Percentiles rank a stretch among this genome's conserved stretches.
Conservation (phyloP, 2,888 invertebrate species). For the Platycheirus albimanus region DNA sequence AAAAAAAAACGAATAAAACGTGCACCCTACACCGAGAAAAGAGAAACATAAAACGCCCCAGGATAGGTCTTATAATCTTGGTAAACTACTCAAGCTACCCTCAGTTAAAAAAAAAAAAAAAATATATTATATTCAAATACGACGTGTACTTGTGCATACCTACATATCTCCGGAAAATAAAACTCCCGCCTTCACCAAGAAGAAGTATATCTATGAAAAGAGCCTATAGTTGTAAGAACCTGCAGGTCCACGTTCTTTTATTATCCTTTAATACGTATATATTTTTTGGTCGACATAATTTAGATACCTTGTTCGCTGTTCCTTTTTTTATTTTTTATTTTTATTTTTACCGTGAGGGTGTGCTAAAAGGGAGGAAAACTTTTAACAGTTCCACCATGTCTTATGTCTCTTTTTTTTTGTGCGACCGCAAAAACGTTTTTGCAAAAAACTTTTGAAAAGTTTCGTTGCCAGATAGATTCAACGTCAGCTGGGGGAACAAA, state of each 20-base stretch:
- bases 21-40: slow-evolving; percentile 10
- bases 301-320: slow-evolving; percentile 27
- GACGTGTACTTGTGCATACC: background rate
- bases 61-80: slow-evolving; percentile 20
- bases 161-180: background rate
- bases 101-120: background rate
- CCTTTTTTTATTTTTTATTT: background rate
- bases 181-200: slow-evolving; percentile 13
- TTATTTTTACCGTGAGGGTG: slow-evolving; percentile 11
- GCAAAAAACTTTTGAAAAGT: slow-evolving; percentile 24
- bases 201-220: too few species aligned
- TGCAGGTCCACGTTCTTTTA: slow-evolving; percentile 51
- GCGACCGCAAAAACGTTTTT: slow-evolving; percentile 35
- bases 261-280: slow-evolving; percentile 40
- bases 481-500: slow-evolving; percentile 19
- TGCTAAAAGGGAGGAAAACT: background rate
- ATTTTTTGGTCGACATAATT: slow-evolving; percentile 49
- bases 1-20: slow-evolving; percentile 31
- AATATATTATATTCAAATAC: background rate
- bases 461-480: slow-evolving; percentile 4
- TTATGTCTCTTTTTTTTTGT: background rate
- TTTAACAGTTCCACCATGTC: background rate
- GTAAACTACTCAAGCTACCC: slow-evolving; percentile 24
- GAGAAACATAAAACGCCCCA: slow-evolving; percentile 32
- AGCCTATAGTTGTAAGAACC: slow-evolving; percentile 23